Base-by-base conservation (phyloP, 2,113 vertebrate species). In the Phyllopteryx taeniolatus region DNA sequence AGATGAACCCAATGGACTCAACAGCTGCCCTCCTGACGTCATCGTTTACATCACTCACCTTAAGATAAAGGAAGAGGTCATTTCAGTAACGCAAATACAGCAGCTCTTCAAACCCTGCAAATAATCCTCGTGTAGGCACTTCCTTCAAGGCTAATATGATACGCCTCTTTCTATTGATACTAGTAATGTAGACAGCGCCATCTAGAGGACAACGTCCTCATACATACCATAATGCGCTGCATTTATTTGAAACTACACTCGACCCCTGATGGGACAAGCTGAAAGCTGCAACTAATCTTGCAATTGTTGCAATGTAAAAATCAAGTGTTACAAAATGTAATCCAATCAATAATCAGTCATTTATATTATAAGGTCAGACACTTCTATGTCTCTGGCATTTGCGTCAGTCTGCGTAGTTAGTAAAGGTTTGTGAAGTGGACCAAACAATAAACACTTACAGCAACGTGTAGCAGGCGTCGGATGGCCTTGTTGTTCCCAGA, bases 401-500 rank as follows among this genome's bases (percentile, higher is more conserved):
- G 17, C 14, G 6, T 17, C 49, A 53, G 35, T 39, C 35, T 39
- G 35, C 6, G 35, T 12, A 53, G 49, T 53, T 17, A 6, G 35
- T 17, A 35, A 61, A 61, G 13, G 14, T 7, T 27, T 31, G 39
- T 65, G n/a, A 66, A 66, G 63, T 27, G n/a, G 43, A 46, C 43
- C 42, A 66, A 66, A 12, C 42, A 68, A 54, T 64, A 78, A 78
- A 70, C 67, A 96, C 97, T 96, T 85, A 99, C 98, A 86, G 98
- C 98, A 71, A 99, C 97, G 35, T 99, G 98, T 6, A 99, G 93
- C 22, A 99, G 93, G 49, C 98, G 96, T 66, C 98, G 92, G 86
- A 99, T 99, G 53, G 98, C 97, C 88, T 98, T 99, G 93, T 99
- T 99, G 93, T 99, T 99, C 79, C 98, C 98, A 3, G 98, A 99